phyloP scores from a whole-genome alignment of 2,797 vertebrate genomes.

The Xenops minutus region DNA sequence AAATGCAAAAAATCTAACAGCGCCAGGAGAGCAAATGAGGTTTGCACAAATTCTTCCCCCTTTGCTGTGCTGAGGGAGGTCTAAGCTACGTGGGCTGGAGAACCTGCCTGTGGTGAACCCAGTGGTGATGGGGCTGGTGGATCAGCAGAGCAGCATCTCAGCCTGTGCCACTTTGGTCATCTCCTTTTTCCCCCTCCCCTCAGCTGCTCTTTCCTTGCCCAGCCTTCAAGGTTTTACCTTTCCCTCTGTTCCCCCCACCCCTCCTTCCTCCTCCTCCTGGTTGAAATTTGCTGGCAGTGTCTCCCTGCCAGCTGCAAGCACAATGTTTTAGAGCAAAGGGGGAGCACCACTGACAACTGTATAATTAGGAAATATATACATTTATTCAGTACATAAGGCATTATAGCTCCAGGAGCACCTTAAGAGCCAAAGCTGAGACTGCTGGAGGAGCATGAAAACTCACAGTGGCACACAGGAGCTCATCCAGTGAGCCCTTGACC shows the following conservation, averaged over 20 bases:
- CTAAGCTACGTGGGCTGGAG: background rate
- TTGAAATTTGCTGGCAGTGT: fast-evolving
- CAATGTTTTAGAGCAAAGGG: background rate
- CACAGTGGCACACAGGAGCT: fast-evolving
- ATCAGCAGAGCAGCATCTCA: background rate
- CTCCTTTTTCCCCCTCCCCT: fast-evolving
- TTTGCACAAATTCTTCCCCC: background rate
- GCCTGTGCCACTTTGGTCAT: background rate
- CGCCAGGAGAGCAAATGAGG: background rate
- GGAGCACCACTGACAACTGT: conserved; percentile 9
- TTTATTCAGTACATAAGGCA: conserved; percentile 48
- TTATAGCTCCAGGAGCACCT: conserved; percentile 27
- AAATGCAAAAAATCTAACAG: background rate
- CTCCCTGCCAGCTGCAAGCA: background rate
- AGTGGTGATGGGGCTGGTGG: background rate
- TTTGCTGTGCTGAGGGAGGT: background rate
- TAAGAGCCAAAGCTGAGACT: conserved; percentile 1
- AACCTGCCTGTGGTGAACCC: background rate
- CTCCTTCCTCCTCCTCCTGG: background rate
- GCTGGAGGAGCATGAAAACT: conserved; percentile 2
- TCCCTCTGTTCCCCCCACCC: background rate
- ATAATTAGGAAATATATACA: background rate
- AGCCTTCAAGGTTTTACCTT: background rate
- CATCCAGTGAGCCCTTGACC: background rate
- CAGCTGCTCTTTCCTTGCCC: background rate